Conservation (phyloP, 1,140 invertebrate genomes). For the Lordiphosa mommai region DNA sequence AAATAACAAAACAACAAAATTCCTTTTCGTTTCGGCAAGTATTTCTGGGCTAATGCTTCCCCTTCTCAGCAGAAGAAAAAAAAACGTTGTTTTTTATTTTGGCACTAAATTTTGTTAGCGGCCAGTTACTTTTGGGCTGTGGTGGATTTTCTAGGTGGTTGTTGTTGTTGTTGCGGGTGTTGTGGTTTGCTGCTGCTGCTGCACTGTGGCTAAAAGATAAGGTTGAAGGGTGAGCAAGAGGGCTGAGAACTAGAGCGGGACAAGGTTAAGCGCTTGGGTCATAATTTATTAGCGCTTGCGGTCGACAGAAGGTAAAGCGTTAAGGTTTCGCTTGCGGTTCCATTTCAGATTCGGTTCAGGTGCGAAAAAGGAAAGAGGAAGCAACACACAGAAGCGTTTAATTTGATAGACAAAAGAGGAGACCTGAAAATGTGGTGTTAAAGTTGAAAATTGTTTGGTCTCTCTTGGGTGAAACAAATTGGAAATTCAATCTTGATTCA, state of each 20-base stretch:
- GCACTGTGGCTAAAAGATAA: constrained; percentile 41
- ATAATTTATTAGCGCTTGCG: constrained; percentile 73
- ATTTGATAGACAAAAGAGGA: constrained; percentile 35
- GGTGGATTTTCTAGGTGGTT: constrained; percentile 55
- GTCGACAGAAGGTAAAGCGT: constrained; percentile 20
- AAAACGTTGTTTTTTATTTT: constrained; percentile 54
- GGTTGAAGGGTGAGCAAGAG: constrained; percentile 17
- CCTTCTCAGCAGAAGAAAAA: constrained; percentile 1
- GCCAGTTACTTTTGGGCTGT: constrained; percentile 45
- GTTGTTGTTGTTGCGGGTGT: constrained; percentile 48
- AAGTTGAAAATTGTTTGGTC: background rate
- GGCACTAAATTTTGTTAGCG: constrained; percentile 73
- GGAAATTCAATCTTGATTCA: too few species aligned
- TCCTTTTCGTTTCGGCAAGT: constrained; percentile 54
- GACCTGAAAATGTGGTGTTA: background rate
- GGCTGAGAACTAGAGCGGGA: constrained; percentile 24
- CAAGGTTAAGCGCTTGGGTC: constrained; percentile 65
- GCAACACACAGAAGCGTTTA: constrained; percentile 35
- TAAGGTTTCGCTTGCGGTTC: constrained; percentile 42
- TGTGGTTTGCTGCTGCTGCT: constrained; percentile 35
- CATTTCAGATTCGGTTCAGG: constrained; percentile 51
- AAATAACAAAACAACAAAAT: constrained; percentile 47
- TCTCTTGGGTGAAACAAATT: too few species aligned
- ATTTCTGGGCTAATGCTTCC: constrained; percentile 66
- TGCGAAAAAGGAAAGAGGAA: constrained; percentile 25